Conservation (phyloP, 2,888 invertebrate species). For the Salpingus planirostris region DNA sequence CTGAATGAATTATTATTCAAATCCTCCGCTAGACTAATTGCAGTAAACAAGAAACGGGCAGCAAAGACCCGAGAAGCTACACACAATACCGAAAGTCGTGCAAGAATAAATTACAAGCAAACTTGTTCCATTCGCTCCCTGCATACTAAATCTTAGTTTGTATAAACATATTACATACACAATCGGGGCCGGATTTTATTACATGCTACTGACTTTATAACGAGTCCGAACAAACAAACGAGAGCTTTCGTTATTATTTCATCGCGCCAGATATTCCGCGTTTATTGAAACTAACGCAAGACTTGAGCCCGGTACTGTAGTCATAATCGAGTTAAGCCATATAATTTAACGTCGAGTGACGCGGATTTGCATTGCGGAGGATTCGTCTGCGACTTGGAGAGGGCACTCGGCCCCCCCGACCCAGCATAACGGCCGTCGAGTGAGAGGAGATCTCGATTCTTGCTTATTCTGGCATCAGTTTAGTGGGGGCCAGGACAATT, state of each 20-base stretch:
- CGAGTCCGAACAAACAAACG: conserved; percentile 28
- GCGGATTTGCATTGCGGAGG: conserved; percentile 10
- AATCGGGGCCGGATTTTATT: conserved; percentile 33
- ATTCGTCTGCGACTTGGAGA: no score
- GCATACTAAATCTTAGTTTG: conserved; percentile 39
- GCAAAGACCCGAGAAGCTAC: conserved; percentile 21
- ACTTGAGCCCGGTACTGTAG: no score
- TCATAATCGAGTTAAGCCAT: conserved; percentile 13
- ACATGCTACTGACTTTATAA: conserved; percentile 33
- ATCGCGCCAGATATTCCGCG: conserved; percentile 9
- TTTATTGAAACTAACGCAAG: conserved; percentile 16
- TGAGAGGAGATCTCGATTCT: no score
- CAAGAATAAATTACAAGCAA: conserved; percentile 36
- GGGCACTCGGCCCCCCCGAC: no score
- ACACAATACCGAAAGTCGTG: conserved; percentile 31
- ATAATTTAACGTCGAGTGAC: conserved; percentile 7
- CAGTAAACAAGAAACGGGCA: conserved; percentile 37
- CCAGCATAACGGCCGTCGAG: no score
- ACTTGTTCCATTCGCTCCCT: conserved; percentile 31
- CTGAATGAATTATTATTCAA: conserved; percentile 37
- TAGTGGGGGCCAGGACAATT: no score
- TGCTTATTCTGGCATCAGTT: no score
- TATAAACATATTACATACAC: conserved; percentile 39
- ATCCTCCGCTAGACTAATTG: conserved; percentile 36
- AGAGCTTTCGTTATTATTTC: no score